Base-by-base conservation (phyloP, 2,888 invertebrate genomes). In the Catocala nupta region DNA sequence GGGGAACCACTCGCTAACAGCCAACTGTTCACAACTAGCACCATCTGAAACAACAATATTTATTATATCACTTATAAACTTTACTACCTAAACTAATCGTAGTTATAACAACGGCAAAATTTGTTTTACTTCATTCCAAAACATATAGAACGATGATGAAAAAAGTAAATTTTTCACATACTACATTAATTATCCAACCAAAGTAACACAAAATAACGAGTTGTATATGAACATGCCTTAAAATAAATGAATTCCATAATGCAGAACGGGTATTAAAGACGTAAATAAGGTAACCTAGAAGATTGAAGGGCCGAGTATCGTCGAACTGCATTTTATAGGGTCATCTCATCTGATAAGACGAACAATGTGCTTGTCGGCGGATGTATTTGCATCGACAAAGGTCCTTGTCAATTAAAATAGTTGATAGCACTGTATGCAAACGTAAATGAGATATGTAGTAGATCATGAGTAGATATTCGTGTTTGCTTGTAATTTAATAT, bases 331-430 rank as follows among this genome's bases (percentile, higher is more conserved):
- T 89, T 88, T 86, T 90, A 90, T 89, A 90, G 88, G 81, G 74
- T 75, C 82, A 83, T 81, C 80, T 78, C 81, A 90, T 90, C 90
- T 81, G 90, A 90, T 90, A 90, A 88, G 72, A 69, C 74, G 76
- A 83, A 90, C 90, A 90, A 90, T 90, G 88, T 81, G 82, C 60
- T 64, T 75, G 78, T 71, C 83, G 72, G 82, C 86, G 90, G 87
- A 86, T 87, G 84, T 77, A 87, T 86, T 85, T 82, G 84, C 88
- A 84, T 89, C 86, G 84, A 81, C 86, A 83, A 87, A 89, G 87
- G 90, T 89, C 87, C 88, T 87, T 89, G 89, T 90, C 89, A 90
- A 90, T 90, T 90, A 90, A 85, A 81, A 85, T 85, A 83, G 83
- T 79, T 77, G 82, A 84, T 86, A 82, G 77, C 82, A 83, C 81